Conservation (phyloP, 2,888 invertebrate species). For the Caenorhabditis auriculariae region DNA sequence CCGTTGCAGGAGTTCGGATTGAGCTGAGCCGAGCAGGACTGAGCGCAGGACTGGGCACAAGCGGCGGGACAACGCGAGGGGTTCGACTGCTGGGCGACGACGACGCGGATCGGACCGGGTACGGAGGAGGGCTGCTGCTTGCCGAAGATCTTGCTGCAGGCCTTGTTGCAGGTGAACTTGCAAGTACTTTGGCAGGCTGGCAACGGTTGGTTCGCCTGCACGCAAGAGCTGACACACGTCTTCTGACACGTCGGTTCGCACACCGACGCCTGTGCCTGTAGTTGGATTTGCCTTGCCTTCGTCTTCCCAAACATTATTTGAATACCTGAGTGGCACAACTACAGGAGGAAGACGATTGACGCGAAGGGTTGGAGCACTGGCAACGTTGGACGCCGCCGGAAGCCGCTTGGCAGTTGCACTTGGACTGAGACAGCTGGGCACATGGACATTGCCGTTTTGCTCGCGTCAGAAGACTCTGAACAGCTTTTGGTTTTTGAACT, state of each 20-base stretch:
- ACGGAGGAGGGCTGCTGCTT: too few relatives aligned
- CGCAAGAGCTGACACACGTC: slow-evolving; percentile 31
- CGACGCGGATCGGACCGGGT: slow-evolving; percentile 12
- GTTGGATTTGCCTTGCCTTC: background rate
- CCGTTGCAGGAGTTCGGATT: slow-evolving; percentile 12
- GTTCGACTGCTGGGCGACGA: slow-evolving; percentile 24
- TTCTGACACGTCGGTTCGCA: slow-evolving; percentile 36
- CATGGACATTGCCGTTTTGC: slow-evolving; percentile 41
- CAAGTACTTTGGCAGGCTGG: slow-evolving; percentile 28
- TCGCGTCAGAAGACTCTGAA: slow-evolving; percentile 24
- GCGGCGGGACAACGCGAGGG: slow-evolving; percentile 32
- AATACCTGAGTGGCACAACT: slow-evolving; percentile 18
- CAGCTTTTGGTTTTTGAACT: too few relatives aligned
- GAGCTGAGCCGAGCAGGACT: slow-evolving; percentile 21
- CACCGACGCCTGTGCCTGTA: slow-evolving; percentile 26
- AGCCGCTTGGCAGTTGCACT: slow-evolving; percentile 31
- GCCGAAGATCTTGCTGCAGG: too few relatives aligned
- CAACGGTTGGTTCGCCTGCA: slow-evolving; percentile 21
- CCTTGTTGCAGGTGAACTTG: slow-evolving; percentile 30
- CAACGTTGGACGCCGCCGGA: slow-evolving; percentile 29
- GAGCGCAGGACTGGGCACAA: slow-evolving; percentile 26
- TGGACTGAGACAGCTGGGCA: slow-evolving; percentile 27
- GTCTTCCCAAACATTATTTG: background rate
- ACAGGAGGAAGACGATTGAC: slow-evolving; percentile 10
- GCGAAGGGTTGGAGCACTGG: slow-evolving; percentile 29